Conservation (phyloP, 2,113 vertebrate species). For the Balaenoptera acutorostrata region DNA sequence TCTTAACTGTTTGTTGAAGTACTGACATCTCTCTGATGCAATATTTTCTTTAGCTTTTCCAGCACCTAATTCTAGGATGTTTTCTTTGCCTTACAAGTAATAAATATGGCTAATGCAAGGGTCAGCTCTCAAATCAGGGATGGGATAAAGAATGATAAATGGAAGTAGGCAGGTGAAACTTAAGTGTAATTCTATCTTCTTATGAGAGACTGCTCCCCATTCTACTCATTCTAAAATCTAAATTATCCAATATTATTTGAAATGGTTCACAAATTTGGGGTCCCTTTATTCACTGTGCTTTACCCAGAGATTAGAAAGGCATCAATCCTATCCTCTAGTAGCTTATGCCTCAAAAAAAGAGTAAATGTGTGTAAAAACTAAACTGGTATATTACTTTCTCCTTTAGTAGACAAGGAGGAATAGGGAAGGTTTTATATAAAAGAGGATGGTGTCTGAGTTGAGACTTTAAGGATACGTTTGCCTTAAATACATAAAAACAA, state of each 20-base stretch:
- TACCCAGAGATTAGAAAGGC: not conserved
- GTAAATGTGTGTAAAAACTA: not conserved
- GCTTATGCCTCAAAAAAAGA: not conserved
- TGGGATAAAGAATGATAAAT: not conserved
- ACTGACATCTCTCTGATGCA: not conserved
- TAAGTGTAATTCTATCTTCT: not conserved
- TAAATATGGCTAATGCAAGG: not conserved
- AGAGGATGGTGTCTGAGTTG: not conserved
- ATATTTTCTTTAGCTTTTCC: not conserved
- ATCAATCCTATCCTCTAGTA: not conserved
- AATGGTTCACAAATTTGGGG: not conserved
- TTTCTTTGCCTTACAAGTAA: not conserved
- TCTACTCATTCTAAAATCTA: not conserved
- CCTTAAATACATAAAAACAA: not conserved
- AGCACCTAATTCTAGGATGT: not conserved
- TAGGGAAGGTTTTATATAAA: not conserved
- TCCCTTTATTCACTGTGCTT: not conserved
- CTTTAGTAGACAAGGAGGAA: not conserved
- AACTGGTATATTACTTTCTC: not conserved
- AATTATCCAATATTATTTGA: not conserved
- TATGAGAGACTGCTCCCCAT: not conserved
- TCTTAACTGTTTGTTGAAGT: not conserved
- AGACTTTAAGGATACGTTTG: not conserved
- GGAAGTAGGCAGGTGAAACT: not conserved
- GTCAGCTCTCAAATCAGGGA: not conserved